Conservation (phyloP, 2,797 vertebrate genomes). For the Mormyrops attenuatus region DNA sequence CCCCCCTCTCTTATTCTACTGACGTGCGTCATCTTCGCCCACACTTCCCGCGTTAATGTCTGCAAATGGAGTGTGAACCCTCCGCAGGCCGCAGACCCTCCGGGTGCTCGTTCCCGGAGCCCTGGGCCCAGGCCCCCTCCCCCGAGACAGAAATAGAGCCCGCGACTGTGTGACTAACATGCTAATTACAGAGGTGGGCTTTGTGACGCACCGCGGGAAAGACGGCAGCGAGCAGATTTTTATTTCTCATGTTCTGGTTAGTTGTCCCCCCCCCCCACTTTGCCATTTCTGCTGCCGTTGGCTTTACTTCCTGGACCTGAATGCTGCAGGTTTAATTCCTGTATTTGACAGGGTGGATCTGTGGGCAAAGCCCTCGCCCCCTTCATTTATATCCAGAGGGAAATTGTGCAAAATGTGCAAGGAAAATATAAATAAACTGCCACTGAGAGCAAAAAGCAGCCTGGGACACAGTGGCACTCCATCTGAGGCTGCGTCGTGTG, state of each 20-base stretch:
- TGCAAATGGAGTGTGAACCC: neutral
- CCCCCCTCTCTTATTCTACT: neutral
- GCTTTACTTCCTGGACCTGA: neutral
- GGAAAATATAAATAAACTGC: neutral
- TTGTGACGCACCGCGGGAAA: slow-evolving; percentile 38
- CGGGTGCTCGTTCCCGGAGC: neutral
- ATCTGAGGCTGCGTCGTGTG: neutral
- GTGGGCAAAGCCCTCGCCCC: neutral
- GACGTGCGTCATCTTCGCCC: neutral
- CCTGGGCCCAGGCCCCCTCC: neutral
- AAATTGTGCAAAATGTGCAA: neutral
- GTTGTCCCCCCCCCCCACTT: neutral
- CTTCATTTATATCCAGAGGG: neutral
- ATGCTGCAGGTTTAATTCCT: neutral
- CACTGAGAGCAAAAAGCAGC: neutral
- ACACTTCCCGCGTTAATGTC: neutral
- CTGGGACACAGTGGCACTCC: neutral
- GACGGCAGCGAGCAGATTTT: slow-evolving; percentile 1
- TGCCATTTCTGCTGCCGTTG: neutral
- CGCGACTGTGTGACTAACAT: slow-evolving; percentile 60
- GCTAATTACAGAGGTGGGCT: slow-evolving; percentile 59
- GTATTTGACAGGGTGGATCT: neutral
- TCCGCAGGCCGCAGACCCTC: neutral
- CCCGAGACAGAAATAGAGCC: slow-evolving; percentile 53
- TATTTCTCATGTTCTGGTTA: neutral